Evolutionary conservation across 1,140 invertebrate genomes (phyloP), one percentile per base, ranked within the genome.

Genomic region (Lepidurus couesii): DNA sequence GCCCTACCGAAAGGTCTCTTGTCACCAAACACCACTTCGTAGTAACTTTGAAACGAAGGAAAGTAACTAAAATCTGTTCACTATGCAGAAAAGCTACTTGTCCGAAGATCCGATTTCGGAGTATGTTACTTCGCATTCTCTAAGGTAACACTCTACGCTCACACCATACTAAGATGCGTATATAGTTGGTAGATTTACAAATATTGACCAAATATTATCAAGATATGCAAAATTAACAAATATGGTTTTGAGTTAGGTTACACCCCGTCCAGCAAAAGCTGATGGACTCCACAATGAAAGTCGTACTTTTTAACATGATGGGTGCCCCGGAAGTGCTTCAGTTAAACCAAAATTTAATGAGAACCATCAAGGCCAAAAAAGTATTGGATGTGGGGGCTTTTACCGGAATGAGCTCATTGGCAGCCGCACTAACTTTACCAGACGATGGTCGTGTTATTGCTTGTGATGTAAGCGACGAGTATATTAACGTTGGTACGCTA

Each of bases 311-410:
- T 65, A 6, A 6, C 7, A 86, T 86, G 84, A 80, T 86, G 73
- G 85, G 85, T 75, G 81, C 83, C 34, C 79, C 81, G 9, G 86
- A 86, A 78, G 82, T 83, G 24, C 75, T 84, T 6, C 82, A 84
- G 42, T 80, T 85, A 75, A 81, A 85, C 43, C 78, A 82, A 45
- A 82, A 84, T 44, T 79, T 86, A 43, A 81, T 86, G 34, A 79
- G 81, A 76, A 44, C 81, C 4, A 85, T 84, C 42, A 77, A 81
- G 8, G 84, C 82, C 13, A 84, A 84, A 79, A 83, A 83, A 78
- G 83, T 82, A 21, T 79, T 86, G 47, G 86, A 86, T 80, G 80
- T 86, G 44, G 84, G 85, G 13, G 85, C 85, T 4, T 86, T 81
- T 79, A 86, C 85, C n/a, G 85, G 85, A 44, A 80, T 81, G 45